Base-by-base conservation (phyloP, 2,797 vertebrate species). In the Lutra lutra region DNA sequence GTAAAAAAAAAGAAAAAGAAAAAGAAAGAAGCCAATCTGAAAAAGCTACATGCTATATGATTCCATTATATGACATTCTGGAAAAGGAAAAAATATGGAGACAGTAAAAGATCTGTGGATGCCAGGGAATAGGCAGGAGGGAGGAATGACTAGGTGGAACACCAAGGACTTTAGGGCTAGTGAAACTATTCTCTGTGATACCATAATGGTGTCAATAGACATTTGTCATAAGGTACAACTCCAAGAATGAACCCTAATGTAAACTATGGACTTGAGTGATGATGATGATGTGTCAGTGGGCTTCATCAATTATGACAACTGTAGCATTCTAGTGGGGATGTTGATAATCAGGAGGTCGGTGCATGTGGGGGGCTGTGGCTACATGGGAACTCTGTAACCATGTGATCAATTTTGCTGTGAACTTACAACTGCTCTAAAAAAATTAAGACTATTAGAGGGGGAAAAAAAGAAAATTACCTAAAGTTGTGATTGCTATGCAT, bases 361-460 rank as follows among this genome's bases (percentile, higher is more conserved):
- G 35, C 0, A 10, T 62, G 1, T 48, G 23, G 6, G n/a, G 21
- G 43, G 1, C 13, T 40, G 10, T 14, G 2, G 9, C 2, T 23
- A 58, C 32, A 25, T n/a, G 23, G 40, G 2, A 75, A 68, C 11
- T 29, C 20, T 9, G 0, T 9, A 32, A 18, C 35, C 56, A 93
- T 56, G 8, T 35, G n/a, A 80, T 91, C 15, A 62, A 29, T 86
- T 86, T 72, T 93, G 3, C 46, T 86, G 38, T 79, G 8, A 87
- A 62, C 15, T 17, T 68, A 46, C 82, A 87, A 90, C 6, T 29
- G 68, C 27, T 75, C 11, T 72, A 12, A 51, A 66, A 75, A 92
- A 60, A 66, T 60, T 60, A 40, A 9, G 13, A 75, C 38, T 35
- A 68, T n/a, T n/a, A 75, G 40, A 60, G 91, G 60, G 27, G 27